These are phyloP conservation scores for Lamprologus callipterus DNA, from an alignment of 2,113 vertebrate species.

Conservation along the genomic window DNA sequence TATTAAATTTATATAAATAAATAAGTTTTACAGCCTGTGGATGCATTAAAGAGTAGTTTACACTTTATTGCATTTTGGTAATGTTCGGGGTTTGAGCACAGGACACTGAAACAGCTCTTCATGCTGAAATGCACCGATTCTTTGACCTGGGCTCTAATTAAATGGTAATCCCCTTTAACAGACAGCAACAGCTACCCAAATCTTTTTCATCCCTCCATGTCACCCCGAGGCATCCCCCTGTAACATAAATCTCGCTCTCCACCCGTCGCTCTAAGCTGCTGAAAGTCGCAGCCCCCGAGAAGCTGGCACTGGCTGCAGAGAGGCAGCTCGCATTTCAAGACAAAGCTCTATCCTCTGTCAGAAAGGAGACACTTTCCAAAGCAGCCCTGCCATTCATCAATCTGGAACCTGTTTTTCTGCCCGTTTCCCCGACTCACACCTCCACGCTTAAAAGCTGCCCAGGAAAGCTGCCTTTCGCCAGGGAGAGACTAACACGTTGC, in stretches of 20 bases:
- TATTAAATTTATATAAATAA: too few relatives aligned
- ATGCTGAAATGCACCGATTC: background rate
- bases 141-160: conserved; percentile 24
- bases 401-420: conserved; percentile 56
- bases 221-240: conserved; percentile 26
- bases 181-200: conserved; percentile 51
- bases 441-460: background rate
- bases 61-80: background rate
- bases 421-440: conserved; percentile 15
- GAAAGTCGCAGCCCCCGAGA: conserved; percentile 47
- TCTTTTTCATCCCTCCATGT: conserved; percentile 19
- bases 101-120: background rate
- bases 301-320: conserved; percentile 36
- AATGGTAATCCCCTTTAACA: conserved; percentile 42
- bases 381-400: conserved; percentile 45
- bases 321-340: conserved; percentile 57
- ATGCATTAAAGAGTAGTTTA: background rate
- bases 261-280: background rate
- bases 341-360: conserved; percentile 56
- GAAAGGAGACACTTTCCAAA: conserved; percentile 65
- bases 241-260: conserved; percentile 40
- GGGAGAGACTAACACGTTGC: background rate
- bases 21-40: background rate
- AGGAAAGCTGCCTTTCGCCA: background rate
- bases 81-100: background rate